Base-by-base conservation (phyloP, 2,888 invertebrate species). In the Athripsodes cinereus region DNA sequence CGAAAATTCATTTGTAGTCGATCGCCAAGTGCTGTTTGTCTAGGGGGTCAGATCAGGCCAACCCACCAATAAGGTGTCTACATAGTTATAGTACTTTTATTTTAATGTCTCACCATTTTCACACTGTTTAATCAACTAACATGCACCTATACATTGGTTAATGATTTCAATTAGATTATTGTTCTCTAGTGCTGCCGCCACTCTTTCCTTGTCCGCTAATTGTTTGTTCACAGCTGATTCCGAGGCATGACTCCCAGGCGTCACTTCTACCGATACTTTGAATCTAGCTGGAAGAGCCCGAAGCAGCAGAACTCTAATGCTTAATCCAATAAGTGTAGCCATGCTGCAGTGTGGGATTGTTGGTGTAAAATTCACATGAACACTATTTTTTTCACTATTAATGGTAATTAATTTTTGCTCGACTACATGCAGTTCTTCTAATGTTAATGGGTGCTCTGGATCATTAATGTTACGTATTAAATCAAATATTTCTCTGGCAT, bases 331-430 rank as follows among this genome's bases (percentile, higher is more conserved):
- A 35, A 99, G 74, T 0, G 98, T 96, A 1, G 98, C 98, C 96
- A 98, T 96, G 66, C 96, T 96, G 69, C 99, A 99, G 69, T 99
- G 97, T 0, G 98, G 98, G 66, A 99, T 98, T 0, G 99, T 99
- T 0, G 99, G 99, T 0, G 97, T 98, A 72, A 96, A 99, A 60
- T 84, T 78, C 0, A 99, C 83, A 65, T 82, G 75, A 0, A 96
- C 84, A 8, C 73, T 76, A 68, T 88, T 92, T 0, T 81, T 76
- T 50, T 81, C 76, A 73, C 94, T 87, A 69, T 90, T 82, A 0
- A 96, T 88, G 73, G 77, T 71, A 18, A 96, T 87, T 55, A 90
- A 82, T 66, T 81, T 83, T 70, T 92, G 87, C 68, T 96, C 92
- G 0, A 99, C 87, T 0, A 99, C 98, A 69, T 92, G 89, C 11